Base-by-base conservation (phyloP, 2,888 invertebrate species). In the Adela reaumurella region DNA sequence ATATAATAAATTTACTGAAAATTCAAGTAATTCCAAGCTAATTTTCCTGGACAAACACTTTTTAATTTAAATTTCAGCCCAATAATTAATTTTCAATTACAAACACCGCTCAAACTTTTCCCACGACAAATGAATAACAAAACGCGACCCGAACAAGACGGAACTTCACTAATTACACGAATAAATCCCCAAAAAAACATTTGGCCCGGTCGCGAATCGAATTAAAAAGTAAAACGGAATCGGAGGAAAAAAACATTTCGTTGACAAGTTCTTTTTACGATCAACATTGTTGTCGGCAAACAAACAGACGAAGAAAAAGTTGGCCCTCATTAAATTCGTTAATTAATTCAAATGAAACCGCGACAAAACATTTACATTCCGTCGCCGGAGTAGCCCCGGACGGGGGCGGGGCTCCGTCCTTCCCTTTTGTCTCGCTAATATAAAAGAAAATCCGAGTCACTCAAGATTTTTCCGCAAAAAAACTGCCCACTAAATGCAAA, bases 341-440 rank as follows among this genome's bases (percentile, higher is more conserved):
- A 78, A 78, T 78, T 78, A 78, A 78, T 77, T 77, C 78, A 74
- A 78, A 78, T 70, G 70, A 72, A 74, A 72, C 74, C 69, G 70
- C 74, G 70, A 66, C 70, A 68, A 70, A 74, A 68, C 70, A 74
- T 76, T 77, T 72, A 69, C 70, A 70, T 73, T 70, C 56, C 55
- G 52, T 19, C 66, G 65, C 64, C 35, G 3, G n/a, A n/a, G n/a
- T n/a, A 8, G 8, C 35, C 35, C 35, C 35, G n/a, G 35, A 4
- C 35, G 24, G 24, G 24, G 24, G 24, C 24, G 24, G 24, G 24
- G 24, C 24, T 24, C 62, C 63, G n/a, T n/a, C n/a, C 63, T 62
- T 66, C 64, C 62, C 63, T 65, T 65, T 67, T 67, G 63, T 68
- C 63, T 62, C 61, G 59, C 57, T 60, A 62, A 62, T 64, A n/a